phyloP scores from a whole-genome alignment of 2,888 invertebrate genomes.

The Andrena dorsata region DNA sequence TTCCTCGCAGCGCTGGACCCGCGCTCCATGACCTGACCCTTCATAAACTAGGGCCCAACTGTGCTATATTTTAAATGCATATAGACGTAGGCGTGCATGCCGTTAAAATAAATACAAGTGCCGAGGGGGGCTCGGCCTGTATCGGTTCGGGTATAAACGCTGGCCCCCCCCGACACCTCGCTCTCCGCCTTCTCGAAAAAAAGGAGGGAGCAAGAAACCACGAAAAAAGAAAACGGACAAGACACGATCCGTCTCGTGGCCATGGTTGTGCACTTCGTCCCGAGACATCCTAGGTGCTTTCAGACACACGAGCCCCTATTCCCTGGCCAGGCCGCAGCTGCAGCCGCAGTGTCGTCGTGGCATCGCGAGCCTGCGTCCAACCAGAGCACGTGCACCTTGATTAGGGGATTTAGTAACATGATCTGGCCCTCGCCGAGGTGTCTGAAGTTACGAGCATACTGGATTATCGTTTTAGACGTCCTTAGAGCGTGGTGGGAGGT shows the following conservation, averaged over 20 bases:
- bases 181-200: constrained; percentile 69
- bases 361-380: constrained; percentile 33
- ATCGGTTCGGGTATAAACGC: constrained; percentile 78
- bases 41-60: constrained; percentile 84
- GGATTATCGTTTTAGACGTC: constrained; percentile 1
- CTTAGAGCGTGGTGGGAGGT: too few relatives aligned
- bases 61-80: constrained; percentile 84
- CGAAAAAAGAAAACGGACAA: constrained; percentile 35
- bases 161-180: constrained; percentile 79
- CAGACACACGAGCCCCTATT: constrained; percentile 54
- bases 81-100: constrained; percentile 84
- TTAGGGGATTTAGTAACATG: constrained; percentile 55
- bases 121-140: constrained; percentile 64
- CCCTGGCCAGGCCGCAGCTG: constrained; percentile 41
- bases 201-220: constrained; percentile 50
- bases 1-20: constrained; percentile 68
- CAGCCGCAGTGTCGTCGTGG: constrained; percentile 21
- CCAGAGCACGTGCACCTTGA: constrained; percentile 51
- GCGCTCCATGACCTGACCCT: constrained; percentile 83
- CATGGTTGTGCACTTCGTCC: constrained; percentile 35
- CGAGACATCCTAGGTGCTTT: constrained; percentile 61
- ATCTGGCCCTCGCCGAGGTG: constrained; percentile 29
- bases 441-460: not conserved
- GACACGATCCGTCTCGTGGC: constrained; percentile 50
- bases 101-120: constrained; percentile 82